Evolutionary conservation across 2,113 vertebrate genomes (phyloP).

Genomic region (Hippoglossus stenolepis): DNA sequence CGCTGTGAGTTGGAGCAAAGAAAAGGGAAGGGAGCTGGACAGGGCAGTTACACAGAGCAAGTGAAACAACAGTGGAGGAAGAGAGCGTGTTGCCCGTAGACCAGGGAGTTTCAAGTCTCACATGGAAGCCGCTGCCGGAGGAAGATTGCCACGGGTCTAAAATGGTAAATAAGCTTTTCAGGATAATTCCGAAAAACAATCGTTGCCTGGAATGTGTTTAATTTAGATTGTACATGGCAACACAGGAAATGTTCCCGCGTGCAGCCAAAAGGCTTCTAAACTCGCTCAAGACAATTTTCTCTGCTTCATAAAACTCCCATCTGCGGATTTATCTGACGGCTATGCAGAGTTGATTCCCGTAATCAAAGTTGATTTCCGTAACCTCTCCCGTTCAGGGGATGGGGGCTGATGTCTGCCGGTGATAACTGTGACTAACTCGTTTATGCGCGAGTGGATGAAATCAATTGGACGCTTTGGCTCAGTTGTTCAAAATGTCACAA

Average conservation of each 20-base stretch:
- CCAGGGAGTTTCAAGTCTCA: slow-evolving; percentile 54
- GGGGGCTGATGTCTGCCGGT: slow-evolving; percentile 48
- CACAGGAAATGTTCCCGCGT: background rate
- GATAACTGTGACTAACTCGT: slow-evolving; percentile 53
- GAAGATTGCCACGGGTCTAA: slow-evolving; percentile 15
- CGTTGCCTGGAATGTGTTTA: background rate
- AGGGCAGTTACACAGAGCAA: slow-evolving; percentile 49
- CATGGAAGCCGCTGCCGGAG: slow-evolving; percentile 47
- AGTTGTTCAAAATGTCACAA: slow-evolving; percentile 57
- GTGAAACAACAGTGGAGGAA: slow-evolving; percentile 68
- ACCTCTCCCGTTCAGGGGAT: slow-evolving; percentile 5
- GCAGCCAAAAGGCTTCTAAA: background rate
- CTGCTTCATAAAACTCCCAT: slow-evolving; percentile 5
- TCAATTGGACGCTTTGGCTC: slow-evolving; percentile 44
- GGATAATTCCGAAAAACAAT: background rate
- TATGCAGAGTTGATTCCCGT: slow-evolving; percentile 41
- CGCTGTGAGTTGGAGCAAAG: slow-evolving; percentile 55
- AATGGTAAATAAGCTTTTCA: slow-evolving; percentile 69
- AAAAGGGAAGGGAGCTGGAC: slow-evolving; percentile 50
- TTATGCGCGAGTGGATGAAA: slow-evolving; percentile 46
- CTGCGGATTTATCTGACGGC: slow-evolving; percentile 18
- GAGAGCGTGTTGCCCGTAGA: slow-evolving; percentile 50
- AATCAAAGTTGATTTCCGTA: slow-evolving; percentile 45
- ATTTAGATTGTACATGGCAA: background rate
- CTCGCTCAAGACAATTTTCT: background rate